Conservation (phyloP, 2,113 vertebrate genomes). For the Beaufortia kweichowensis region DNA sequence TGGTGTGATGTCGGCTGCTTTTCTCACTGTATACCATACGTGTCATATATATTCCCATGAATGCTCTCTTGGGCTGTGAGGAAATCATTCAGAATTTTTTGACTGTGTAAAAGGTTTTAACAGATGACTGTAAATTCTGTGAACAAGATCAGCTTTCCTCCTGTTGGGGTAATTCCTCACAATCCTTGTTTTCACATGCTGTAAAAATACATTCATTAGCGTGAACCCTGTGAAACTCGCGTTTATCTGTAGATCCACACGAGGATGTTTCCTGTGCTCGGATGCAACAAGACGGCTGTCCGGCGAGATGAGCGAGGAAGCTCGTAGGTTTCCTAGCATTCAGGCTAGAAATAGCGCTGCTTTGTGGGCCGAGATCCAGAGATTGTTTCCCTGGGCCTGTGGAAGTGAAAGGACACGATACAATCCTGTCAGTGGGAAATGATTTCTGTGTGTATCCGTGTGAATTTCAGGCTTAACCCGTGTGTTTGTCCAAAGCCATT, state of each 20-base stretch:
- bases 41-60: neutral
- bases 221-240: neutral
- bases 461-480: constrained; percentile 18
- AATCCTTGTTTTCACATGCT: neutral
- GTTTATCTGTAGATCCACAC: constrained; percentile 72
- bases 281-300: constrained; percentile 62
- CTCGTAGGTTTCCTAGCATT: constrained; percentile 84
- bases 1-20: neutral
- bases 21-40: neutral
- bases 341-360: constrained; percentile 88
- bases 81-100: neutral
- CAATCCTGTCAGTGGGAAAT: constrained; percentile 30
- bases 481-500: too few relatives aligned
- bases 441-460: constrained; percentile 16
- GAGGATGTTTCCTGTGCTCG: constrained; percentile 78
- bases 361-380: constrained; percentile 81
- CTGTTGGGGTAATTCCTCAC: constrained; percentile 35
- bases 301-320: constrained; percentile 65
- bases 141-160: constrained; percentile 43
- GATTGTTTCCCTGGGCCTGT: constrained; percentile 74
- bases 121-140: constrained; percentile 3
- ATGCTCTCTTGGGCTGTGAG: neutral
- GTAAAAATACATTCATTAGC: constrained; percentile 38
- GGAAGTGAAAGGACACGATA: constrained; percentile 66
- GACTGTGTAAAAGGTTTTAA: neutral